These are phyloP conservation scores for Cyphomyrus plagiostoma DNA, from an alignment of 2,113 vertebrate species.

Conservation along the genomic window DNA sequence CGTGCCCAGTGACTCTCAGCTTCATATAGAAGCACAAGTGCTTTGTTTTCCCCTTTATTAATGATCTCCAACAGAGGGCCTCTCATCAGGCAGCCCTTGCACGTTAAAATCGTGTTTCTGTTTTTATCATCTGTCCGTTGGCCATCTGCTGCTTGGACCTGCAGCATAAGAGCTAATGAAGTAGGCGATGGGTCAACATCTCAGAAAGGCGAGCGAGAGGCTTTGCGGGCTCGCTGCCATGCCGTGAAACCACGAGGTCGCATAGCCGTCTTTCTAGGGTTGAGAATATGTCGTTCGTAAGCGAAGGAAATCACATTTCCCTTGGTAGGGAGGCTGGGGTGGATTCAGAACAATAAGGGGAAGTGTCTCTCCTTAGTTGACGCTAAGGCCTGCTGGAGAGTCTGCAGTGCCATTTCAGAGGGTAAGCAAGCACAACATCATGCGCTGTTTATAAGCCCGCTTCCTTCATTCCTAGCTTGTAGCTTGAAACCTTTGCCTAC, in stretches of 20 bases:
- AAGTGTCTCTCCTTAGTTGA: slow-evolving; percentile 31
- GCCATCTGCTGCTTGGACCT: neutral
- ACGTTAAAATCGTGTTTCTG: neutral
- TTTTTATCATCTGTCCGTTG: neutral
- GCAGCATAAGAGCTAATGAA: neutral
- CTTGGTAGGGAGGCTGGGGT: neutral
- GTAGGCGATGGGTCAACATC: neutral
- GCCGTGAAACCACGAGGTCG: neutral
- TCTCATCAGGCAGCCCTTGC: neutral
- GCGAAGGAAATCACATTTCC: slow-evolving; percentile 53
- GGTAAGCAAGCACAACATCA: neutral
- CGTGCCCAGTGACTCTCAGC: neutral
- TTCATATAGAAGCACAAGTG: slow-evolving; percentile 1
- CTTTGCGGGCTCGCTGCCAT: neutral
- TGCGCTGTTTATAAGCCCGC: neutral
- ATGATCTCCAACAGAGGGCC: slow-evolving; percentile 17
- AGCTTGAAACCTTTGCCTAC: neutral
- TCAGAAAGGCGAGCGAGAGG: neutral
- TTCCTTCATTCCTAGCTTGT: neutral
- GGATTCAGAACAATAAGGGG: slow-evolving; percentile 38
- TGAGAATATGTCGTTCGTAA: slow-evolving; percentile 52
- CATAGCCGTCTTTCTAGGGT: slow-evolving; percentile 19
- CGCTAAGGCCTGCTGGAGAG: neutral
- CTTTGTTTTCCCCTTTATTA: slow-evolving; percentile 31
- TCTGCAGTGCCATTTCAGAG: neutral